These are phyloP conservation scores for Nomada goodeniana DNA, from an alignment of 2,888 invertebrate genomes.

Conservation along the genomic window DNA sequence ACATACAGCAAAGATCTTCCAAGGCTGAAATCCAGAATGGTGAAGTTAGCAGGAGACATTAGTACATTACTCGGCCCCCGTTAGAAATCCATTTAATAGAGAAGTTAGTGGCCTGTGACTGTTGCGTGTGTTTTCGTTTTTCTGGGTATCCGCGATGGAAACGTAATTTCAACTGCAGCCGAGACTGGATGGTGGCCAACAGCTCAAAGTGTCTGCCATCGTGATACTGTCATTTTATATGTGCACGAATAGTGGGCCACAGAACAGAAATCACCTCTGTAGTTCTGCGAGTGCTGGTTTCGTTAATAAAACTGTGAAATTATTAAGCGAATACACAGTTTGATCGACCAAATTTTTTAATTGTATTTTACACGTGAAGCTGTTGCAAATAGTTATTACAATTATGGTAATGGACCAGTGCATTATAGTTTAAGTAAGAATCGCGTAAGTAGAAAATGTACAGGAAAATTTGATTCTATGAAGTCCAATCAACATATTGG, in stretches of 20 bases:
- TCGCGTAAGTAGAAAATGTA: no score
- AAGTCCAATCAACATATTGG: no score
- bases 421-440: no score
- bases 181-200: slow-evolving; percentile 78
- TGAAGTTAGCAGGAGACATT: slow-evolving; percentile 17
- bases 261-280: not conserved
- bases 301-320: not conserved
- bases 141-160: slow-evolving; percentile 63
- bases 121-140: slow-evolving; percentile 61
- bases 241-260: slow-evolving; percentile 30
- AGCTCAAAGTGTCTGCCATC: slow-evolving; percentile 59
- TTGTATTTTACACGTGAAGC: no score
- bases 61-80: not conserved
- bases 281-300: not conserved
- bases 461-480: no score
- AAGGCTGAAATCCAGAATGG: slow-evolving; percentile 7
- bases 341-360: not conserved
- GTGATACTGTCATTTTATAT: slow-evolving; percentile 48
- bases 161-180: slow-evolving; percentile 69
- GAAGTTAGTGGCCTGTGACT: slow-evolving; percentile 56
- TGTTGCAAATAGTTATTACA: no score
- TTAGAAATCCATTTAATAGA: slow-evolving; percentile 40
- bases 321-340: not conserved
- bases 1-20: not conserved
- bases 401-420: no score